Conservation (phyloP, 2,888 invertebrate genomes). For the Charanyca ferruginea region DNA sequence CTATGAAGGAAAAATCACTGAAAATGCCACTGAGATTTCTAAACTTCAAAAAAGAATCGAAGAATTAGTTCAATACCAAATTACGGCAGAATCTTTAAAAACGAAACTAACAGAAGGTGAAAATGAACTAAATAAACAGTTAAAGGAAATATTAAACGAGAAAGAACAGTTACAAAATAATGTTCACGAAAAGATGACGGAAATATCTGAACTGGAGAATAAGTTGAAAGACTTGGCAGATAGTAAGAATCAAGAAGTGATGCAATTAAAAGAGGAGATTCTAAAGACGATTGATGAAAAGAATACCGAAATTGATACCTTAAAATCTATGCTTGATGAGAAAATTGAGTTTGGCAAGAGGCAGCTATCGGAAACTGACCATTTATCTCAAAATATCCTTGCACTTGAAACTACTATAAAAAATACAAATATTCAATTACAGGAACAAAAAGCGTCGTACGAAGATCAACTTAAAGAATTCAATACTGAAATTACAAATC, state of each 20-base stretch:
- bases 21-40: constrained; percentile 66
- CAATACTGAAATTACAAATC: constrained; percentile 76
- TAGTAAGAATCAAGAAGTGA: constrained; percentile 67
- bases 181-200: constrained; percentile 63
- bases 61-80: constrained; percentile 65
- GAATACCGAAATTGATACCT: constrained; percentile 66
- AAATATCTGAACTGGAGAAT: constrained; percentile 64
- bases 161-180: constrained; percentile 57
- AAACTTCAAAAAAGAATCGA: constrained; percentile 68
- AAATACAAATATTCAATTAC: constrained; percentile 65
- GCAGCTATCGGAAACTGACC: constrained; percentile 67
- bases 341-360: constrained; percentile 66
- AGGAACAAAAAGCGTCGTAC: constrained; percentile 81
- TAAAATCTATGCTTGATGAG: constrained; percentile 67
- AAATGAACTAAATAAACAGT: constrained; percentile 55
- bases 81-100: constrained; percentile 53
- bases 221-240: constrained; percentile 66
- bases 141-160: constrained; percentile 60
- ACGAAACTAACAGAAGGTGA: constrained; percentile 64
- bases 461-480: constrained; percentile 85
- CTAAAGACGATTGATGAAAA: constrained; percentile 62
- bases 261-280: constrained; percentile 65
- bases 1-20: constrained; percentile 66
- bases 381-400: constrained; percentile 63
- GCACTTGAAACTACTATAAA: constrained; percentile 67